phyloP scores from a whole-genome alignment of 2,888 invertebrate genomes.

The Plusia festucae region DNA sequence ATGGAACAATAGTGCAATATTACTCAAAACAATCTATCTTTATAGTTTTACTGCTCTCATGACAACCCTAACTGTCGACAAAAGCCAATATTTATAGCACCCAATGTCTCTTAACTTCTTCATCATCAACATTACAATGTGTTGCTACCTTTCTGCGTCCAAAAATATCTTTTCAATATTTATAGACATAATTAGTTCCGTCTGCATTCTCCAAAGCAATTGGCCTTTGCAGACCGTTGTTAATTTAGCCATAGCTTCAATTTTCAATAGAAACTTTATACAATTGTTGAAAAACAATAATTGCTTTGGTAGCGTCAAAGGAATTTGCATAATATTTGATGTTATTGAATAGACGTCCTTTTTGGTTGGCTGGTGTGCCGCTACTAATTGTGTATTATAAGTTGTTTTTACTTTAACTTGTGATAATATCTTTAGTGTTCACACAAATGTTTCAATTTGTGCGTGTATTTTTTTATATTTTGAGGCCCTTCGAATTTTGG shows the following conservation, averaged over 20 bases:
- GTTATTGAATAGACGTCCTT: conserved; percentile 21
- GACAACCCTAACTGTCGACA: conserved; percentile 68
- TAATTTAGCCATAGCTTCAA: conserved; percentile 47
- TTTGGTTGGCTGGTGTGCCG: conserved; percentile 23
- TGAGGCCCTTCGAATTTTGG: neutral
- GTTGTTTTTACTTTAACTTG: neutral
- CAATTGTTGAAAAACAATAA: conserved; percentile 51
- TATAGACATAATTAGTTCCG: conserved; percentile 76
- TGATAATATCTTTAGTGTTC: neutral
- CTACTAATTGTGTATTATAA: conserved; percentile 26
- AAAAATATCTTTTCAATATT: conserved; percentile 60
- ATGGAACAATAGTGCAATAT: neutral
- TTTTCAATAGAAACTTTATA: conserved; percentile 44
- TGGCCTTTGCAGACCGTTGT: conserved; percentile 34
- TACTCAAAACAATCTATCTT: neutral
- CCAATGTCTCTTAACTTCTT: conserved; percentile 69
- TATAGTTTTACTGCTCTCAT: neutral
- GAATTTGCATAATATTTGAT: conserved; percentile 54
- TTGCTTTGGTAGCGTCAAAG: conserved; percentile 28
- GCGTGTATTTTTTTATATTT: conserved; percentile 4
- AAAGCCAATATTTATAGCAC: conserved; percentile 75
- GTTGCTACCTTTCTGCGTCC: conserved; percentile 62
- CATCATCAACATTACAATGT: conserved; percentile 70
- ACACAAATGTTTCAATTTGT: neutral
- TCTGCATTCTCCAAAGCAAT: conserved; percentile 62